Evolutionary conservation across 2,113 vertebrate species (phyloP).

Genomic region (Pagrus major): DNA sequence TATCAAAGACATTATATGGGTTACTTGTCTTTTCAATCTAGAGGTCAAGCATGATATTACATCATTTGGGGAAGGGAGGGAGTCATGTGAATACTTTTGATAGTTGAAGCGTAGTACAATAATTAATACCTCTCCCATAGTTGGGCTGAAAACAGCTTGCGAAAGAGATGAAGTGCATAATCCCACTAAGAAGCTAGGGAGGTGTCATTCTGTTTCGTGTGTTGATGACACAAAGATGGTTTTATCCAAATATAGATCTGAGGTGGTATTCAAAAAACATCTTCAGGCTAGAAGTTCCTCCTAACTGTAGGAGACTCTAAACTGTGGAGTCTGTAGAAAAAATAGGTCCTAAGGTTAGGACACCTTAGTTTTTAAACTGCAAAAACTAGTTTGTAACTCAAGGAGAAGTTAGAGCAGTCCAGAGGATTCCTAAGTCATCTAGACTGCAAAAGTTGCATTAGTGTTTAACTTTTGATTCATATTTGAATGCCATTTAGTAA

Average conservation of each 20-base stretch:
- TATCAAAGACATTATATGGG: not conserved
- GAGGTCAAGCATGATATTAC: not conserved
- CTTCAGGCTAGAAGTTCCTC: too few species aligned
- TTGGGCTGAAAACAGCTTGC: not conserved
- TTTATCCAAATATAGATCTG: not conserved
- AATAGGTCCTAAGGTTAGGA: not conserved
- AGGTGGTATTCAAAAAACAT: not conserved
- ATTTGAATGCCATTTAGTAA: not conserved
- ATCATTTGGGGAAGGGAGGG: not conserved
- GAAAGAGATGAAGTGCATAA: not conserved
- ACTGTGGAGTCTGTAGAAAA: not conserved
- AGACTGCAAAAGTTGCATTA: too few species aligned
- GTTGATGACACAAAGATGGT: not conserved
- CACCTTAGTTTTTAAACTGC: not conserved
- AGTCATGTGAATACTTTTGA: not conserved
- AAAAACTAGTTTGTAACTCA: not conserved
- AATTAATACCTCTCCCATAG: not conserved
- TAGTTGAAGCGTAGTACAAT: not conserved
- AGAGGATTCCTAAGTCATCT: not conserved
- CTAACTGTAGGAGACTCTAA: too few species aligned
- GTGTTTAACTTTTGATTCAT: not conserved
- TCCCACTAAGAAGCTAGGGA: not conserved
- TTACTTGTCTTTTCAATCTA: not conserved
- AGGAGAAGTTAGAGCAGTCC: not conserved
- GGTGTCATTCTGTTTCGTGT: not conserved